Conservation (phyloP, 35 echinoderm and acorn worm genomes). For the Holothuria glaberrima region DNA sequence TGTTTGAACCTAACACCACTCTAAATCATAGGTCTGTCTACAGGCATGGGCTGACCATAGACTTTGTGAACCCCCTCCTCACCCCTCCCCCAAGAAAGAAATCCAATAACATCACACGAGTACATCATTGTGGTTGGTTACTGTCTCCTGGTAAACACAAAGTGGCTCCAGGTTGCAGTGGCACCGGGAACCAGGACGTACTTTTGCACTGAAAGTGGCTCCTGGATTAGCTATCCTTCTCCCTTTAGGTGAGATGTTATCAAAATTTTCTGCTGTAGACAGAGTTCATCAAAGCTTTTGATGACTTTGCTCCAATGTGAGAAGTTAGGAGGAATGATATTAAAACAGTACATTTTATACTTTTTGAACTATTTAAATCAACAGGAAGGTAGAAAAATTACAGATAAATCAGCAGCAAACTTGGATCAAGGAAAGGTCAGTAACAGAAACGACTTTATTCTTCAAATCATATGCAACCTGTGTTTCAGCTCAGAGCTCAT, state of each 20-base stretch:
- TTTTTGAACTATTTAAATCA: background rate
- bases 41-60: no score
- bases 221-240: background rate
- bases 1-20: no score
- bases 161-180: background rate
- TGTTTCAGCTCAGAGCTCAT: background rate
- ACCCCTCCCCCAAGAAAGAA: no score
- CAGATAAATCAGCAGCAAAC: background rate
- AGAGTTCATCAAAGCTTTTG: background rate
- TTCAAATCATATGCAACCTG: background rate
- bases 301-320: background rate
- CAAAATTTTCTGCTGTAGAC: background rate
- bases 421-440: background rate
- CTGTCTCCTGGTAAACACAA: no score
- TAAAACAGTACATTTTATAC: no score
- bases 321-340: background rate
- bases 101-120: no score
- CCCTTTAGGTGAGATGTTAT: background rate
- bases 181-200: background rate
- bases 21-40: no score
- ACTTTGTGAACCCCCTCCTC: no score
- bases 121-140: no score
- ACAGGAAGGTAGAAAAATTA: background rate
- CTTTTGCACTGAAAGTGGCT: no score
- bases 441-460: background rate